These are phyloP conservation scores for Petrolisthes manimaculis DNA, from an alignment of 2,888 invertebrate species.

Conservation along the genomic window DNA sequence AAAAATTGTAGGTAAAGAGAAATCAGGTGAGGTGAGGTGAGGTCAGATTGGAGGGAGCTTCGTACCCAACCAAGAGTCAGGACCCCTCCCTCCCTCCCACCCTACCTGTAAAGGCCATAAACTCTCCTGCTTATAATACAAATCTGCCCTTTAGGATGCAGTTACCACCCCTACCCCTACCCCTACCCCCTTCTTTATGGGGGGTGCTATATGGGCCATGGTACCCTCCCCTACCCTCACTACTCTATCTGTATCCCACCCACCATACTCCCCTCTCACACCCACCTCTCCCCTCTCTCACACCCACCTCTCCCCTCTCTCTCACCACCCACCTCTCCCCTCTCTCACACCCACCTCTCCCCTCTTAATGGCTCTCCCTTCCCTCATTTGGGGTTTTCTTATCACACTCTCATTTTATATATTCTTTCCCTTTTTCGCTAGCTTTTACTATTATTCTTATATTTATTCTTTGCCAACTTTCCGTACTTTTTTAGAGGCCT, in stretches of 20 bases:
- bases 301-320: no score
- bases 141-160: constrained; percentile 12
- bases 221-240: no score
- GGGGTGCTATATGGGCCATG: neutral
- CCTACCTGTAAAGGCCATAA: neutral
- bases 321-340: no score
- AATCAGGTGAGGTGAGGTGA: neutral
- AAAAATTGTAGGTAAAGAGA: no score
- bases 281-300: no score
- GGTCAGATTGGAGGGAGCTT: neutral
- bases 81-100: neutral
- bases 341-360: no score
- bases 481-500: no score
- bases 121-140: neutral
- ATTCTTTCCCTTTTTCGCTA: neutral
- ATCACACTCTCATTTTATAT: neutral
- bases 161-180: no score
- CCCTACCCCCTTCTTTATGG: neutral
- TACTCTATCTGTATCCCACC: neutral
- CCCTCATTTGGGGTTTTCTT: neutral
- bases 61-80: neutral
- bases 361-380: neutral
- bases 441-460: neutral
- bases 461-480: no score
- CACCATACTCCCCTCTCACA: no score